Evolutionary conservation across 1,140 invertebrate species (phyloP), one percentile per base, ranked within the genome.

Genomic region (Acyrthosiphon pisum): DNA sequence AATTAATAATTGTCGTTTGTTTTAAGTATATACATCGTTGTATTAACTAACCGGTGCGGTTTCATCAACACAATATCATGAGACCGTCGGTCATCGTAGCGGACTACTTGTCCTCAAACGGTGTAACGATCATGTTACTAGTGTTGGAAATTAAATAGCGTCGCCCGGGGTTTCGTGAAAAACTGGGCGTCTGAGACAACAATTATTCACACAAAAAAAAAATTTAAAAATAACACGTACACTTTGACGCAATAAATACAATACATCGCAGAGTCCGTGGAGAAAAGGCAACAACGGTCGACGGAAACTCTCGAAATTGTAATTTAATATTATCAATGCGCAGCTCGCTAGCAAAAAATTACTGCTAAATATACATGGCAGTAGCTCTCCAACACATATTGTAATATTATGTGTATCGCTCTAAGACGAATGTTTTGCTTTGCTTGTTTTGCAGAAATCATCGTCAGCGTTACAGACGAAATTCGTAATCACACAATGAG

Each of bases 61-160:
- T 53, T 53, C 22, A 53, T 53, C 60, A 18, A 60, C 41, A 26
- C 26, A 30, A 41, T 23, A 60, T 90, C 35, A 91, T 91, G 90
- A 81, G 60, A n/a, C 68, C 37, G 56, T 41, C 23, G 2, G 30
- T 91, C 37, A 81, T 91, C 26, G 37, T 91, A 18, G 90, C 90
- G 23, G 30, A 46, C 60, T 91, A 91, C 20, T 3, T 91, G 60
- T 91, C 68, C 53, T 48, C 44, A 0, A 11, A 91, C 44, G 90
- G 90, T 76, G 90, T 81, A 37, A 81, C 90, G 23, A 91, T 91
- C 7, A 48, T 81, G 18, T 91, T 91, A 35, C 44, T 91, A 23
- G 44, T 91, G 6, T 76, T 91, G 60, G 60, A 91, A 91, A 81
- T 91, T 50, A 91, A 91, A 91, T 91, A 81, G 23, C 23, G 89